These are phyloP conservation scores for Bubo bubo DNA, from an alignment of 2,113 vertebrate genomes.

Conservation along the genomic window DNA sequence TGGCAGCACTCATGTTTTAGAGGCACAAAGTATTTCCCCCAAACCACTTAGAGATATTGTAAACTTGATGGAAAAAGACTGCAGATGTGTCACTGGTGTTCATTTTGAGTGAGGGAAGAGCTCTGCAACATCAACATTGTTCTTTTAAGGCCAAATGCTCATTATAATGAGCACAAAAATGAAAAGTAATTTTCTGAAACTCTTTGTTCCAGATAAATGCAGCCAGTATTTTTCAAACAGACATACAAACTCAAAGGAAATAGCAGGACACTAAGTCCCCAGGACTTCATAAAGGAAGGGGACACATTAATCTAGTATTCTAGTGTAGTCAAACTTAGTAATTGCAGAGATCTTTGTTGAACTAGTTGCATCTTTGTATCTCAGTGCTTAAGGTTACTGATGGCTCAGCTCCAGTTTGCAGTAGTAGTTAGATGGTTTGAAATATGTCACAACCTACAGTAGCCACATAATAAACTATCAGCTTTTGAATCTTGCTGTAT, in stretches of 20 bases:
- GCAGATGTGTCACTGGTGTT: not conserved
- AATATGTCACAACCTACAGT: not conserved
- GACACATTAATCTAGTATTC: not conserved
- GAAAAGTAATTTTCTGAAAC: not conserved
- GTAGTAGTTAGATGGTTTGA: not conserved
- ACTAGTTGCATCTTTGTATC: accelerated
- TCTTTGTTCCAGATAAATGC: not conserved
- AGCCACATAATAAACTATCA: not conserved
- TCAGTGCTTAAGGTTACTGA: not conserved
- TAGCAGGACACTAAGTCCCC: not conserved
- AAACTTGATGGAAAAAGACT: not conserved
- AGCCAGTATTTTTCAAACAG: not conserved
- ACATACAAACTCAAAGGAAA: not conserved
- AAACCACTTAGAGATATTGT: not conserved
- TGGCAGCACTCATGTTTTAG: not conserved
- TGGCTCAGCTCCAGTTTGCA: not conserved
- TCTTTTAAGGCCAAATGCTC: not conserved
- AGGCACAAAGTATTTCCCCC: not conserved
- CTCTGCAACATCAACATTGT: not conserved
- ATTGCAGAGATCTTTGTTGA: not conserved
- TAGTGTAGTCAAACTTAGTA: not conserved
- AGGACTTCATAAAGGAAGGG: not conserved
- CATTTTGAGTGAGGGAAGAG: not conserved
- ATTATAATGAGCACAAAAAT: not conserved
- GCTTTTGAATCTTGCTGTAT: not conserved